These are phyloP conservation scores for Rhagophthalmus giganteus DNA, from an alignment of 2,888 invertebrate genomes.

Conservation along the genomic window DNA sequence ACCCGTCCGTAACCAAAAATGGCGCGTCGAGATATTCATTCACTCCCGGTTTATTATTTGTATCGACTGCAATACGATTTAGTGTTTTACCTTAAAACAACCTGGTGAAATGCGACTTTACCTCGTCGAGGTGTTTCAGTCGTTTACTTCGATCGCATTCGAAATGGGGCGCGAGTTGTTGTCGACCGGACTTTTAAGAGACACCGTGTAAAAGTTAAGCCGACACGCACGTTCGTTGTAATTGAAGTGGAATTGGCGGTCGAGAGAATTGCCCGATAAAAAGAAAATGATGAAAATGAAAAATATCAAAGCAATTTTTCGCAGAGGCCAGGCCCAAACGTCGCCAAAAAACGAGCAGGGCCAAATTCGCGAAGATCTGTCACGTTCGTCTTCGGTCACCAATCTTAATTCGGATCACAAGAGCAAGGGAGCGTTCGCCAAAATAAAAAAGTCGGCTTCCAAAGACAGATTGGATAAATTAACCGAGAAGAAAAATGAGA, in stretches of 20 bases:
- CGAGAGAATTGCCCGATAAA: too few species aligned
- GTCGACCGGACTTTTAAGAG: too few species aligned
- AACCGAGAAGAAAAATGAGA: conserved; percentile 44
- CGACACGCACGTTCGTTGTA: too few species aligned
- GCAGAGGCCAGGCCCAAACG: conserved; percentile 70
- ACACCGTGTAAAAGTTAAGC: too few species aligned
- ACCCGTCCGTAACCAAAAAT: conserved; percentile 10
- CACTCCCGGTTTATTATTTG: conserved; percentile 1
- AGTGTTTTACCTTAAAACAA: not conserved
- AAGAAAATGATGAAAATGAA: conserved; percentile 69
- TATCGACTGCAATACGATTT: not conserved
- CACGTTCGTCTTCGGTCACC: conserved; percentile 67
- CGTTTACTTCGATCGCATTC: too few species aligned
- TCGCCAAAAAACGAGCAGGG: conserved; percentile 59
- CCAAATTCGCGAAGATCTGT: conserved; percentile 51
- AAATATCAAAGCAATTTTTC: conserved; percentile 90
- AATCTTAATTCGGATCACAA: conserved; percentile 67
- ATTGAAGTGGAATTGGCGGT: too few species aligned
- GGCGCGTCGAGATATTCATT: conserved; percentile 1
- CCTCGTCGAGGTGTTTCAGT: too few species aligned
- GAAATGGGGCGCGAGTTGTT: too few species aligned
- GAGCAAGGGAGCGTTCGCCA: conserved; percentile 56
- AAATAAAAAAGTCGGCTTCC: conserved; percentile 55
- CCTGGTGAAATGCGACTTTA: too few species aligned
- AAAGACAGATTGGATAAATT: conserved; percentile 49